Conservation (phyloP, 2,797 vertebrate genomes). For the Cephalopachus bancanus region DNA sequence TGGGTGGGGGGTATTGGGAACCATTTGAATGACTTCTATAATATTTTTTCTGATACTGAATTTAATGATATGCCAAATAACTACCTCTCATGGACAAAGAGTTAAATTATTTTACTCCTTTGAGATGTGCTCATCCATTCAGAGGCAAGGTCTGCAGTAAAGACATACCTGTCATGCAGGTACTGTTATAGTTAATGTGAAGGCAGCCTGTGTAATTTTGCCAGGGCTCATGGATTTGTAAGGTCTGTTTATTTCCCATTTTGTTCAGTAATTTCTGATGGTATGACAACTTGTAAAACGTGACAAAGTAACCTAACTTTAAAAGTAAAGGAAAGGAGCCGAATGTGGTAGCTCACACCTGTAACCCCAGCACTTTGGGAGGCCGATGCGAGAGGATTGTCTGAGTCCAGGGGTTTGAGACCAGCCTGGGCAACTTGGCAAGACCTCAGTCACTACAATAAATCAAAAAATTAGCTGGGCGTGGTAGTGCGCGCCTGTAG, state of each 20-base stretch:
- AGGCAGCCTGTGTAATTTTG: background rate
- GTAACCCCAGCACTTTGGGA: too few relatives aligned
- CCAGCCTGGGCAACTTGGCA: too few relatives aligned
- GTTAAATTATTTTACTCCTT: background rate
- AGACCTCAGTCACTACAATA: too few relatives aligned
- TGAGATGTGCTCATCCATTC: background rate
- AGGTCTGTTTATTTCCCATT: background rate
- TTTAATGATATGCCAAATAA: background rate
- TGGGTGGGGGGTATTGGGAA: background rate
- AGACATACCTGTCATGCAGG: background rate
- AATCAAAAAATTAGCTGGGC: too few relatives aligned
- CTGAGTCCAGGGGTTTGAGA: too few relatives aligned
- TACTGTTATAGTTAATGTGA: background rate
- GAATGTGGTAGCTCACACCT: too few relatives aligned
- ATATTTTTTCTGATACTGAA: background rate
- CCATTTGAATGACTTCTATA: background rate
- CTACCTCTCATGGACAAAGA: background rate
- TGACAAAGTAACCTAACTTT: background rate
- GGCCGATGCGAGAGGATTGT: too few relatives aligned
- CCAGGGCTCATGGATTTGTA: background rate
- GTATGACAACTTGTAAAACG: background rate
- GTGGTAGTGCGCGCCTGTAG: too few relatives aligned
- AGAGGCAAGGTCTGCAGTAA: background rate
- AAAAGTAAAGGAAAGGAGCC: background rate
- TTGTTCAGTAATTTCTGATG: conserved; percentile 19